Evolutionary conservation across 2,888 invertebrate species (phyloP).

Genomic region (Ectemnius cavifrons): DNA sequence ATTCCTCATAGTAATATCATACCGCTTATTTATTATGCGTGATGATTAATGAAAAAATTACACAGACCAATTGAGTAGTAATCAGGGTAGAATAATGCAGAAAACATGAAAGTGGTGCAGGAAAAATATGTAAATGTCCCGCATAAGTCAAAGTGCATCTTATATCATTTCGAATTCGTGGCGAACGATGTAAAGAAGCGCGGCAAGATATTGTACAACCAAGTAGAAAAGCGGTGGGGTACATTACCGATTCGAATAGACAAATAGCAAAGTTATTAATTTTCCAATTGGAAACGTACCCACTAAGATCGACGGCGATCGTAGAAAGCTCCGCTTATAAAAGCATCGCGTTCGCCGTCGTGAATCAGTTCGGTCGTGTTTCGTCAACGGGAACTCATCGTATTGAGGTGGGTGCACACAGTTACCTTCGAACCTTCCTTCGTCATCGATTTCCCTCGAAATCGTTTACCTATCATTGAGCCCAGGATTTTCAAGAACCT

Average conservation of each 20-base stretch:
- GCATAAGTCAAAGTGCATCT: neutral
- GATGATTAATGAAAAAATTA: no score
- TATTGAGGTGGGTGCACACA: constrained; percentile 57
- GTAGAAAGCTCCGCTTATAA: constrained; percentile 67
- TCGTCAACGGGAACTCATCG: constrained; percentile 64
- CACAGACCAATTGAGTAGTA: no score
- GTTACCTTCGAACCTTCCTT: neutral
- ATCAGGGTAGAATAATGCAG: no score
- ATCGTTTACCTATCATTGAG: no score
- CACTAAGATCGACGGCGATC: constrained; percentile 41
- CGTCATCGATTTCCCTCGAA: no score
- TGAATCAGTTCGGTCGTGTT: constrained; percentile 72
- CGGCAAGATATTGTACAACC: neutral
- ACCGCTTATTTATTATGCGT: no score
- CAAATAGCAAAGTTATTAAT: constrained; percentile 57
- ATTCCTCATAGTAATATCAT: no score
- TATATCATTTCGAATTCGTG: neutral
- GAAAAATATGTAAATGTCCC: neutral
- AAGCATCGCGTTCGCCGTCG: constrained; percentile 53
- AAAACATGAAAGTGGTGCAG: neutral
- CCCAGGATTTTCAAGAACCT: no score
- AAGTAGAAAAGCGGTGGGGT: neutral
- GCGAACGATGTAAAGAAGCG: neutral
- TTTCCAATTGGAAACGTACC: constrained; percentile 39
- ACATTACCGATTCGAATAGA: constrained; percentile 70